Conservation (phyloP, 64 coral and sea anemone species). For the Pocillopora damicornis region DNA sequence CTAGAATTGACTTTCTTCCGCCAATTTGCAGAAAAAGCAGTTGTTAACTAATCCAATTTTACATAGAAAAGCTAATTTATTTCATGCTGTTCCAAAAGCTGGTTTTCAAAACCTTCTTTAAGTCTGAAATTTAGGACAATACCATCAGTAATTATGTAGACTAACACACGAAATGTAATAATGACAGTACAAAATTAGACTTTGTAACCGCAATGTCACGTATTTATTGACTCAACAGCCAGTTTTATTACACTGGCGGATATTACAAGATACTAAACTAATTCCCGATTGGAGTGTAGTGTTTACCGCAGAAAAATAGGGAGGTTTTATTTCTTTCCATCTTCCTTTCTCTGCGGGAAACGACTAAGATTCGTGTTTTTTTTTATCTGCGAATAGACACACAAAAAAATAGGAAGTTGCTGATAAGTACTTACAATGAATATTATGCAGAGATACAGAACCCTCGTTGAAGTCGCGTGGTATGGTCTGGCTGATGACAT, state of each 20-base stretch:
- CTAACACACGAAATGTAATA: not conserved
- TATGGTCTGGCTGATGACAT: not conserved
- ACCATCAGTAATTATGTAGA: not conserved
- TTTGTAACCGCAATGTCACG: not conserved
- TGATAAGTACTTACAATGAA: not conserved
- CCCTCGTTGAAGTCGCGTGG: not conserved
- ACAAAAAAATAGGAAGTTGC: not conserved
- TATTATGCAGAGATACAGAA: not conserved
- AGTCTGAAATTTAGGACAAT: not conserved
- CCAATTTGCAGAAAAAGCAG: too few species aligned
- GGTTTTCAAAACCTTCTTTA: not conserved
- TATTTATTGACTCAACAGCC: not conserved
- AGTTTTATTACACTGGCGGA: not conserved
- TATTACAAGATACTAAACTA: not conserved
- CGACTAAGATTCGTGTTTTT: not conserved
- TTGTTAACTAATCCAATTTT: too few species aligned
- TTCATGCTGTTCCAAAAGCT: not conserved
- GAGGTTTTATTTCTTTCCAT: not conserved
- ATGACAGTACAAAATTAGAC: not conserved
- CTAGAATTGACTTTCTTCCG: too few species aligned
- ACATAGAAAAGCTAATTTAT: too few species aligned
- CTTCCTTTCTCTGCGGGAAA: not conserved
- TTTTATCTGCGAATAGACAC: not conserved
- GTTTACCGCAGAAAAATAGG: not conserved
- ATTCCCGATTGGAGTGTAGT: not conserved